Base-by-base conservation (phyloP, 2,113 vertebrate species). In the Opisthocomus hoazin region DNA sequence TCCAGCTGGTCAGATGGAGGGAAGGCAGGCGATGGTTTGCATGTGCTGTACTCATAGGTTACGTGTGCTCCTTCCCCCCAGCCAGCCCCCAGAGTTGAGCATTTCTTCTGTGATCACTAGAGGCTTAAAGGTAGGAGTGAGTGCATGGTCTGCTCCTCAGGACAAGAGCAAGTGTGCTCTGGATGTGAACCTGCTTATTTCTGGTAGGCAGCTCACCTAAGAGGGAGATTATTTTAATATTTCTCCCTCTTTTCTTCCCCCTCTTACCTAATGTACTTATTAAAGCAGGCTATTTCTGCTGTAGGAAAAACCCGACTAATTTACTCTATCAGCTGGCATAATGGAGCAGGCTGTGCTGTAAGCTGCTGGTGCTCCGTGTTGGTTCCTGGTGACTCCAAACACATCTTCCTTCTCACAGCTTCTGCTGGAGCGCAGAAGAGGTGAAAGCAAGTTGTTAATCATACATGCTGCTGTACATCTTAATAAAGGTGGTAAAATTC, bases 31-130 rank as follows among this genome's bases (percentile, higher is more conserved):
- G 89, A 54, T 36, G 68, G 32, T 89, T 63, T 32, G 10, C 4
- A 2, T 36, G 57, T 36, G 4, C 37, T 21, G 11, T 56, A 18
- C 63, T 66, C 0, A 0, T 9, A 9, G 20, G 53, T 48, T 80
- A 6, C n/a, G 2, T 12, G 13, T 7, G 4, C 22, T 30, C 23
- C 43, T 84, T 43, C 9, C n/a, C n/a, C 36, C 24, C 70, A 81
- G 1, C 29, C 58, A 66, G 34, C 19, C 23, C 30, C 48, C 29
- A 29, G 32, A 56, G 17, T 1, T 22, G 39, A 69, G 56, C 17
- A 8, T 17, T 61, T 64, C 21, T 37, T 36, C 15, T 2, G 24
- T 45, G 85, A 32, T 64, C 29, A 29, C 18, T 56, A 11, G 50
- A 60, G 60, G 39, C 26, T 77, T 71, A 8, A 16, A 81, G 76